Evolutionary conservation across 2,113 vertebrate genomes (phyloP).

Genomic region (Pygoscelis adeliae): DNA sequence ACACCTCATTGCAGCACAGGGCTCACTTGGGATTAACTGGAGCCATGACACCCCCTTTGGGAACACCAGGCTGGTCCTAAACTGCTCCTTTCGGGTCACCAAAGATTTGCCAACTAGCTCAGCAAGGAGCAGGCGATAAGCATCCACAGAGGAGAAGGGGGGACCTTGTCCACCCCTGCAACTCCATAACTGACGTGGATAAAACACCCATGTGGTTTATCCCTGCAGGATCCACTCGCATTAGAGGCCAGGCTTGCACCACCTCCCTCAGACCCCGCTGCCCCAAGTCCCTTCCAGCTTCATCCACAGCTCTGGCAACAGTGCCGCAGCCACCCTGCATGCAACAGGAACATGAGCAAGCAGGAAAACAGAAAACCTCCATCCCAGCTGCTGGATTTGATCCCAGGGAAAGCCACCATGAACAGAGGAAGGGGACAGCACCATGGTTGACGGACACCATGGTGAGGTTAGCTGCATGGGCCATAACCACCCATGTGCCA

Average conservation of each 20-base stretch:
- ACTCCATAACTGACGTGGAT: fast-evolving
- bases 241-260: not conserved
- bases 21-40: not conserved
- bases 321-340: fast-evolving
- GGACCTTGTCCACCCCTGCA: not conserved
- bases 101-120: not conserved
- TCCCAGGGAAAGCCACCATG: not conserved
- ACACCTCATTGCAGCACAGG: not conserved
- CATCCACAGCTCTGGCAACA: not conserved
- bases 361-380: not conserved
- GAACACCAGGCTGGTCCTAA: not conserved
- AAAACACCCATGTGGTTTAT: not conserved
- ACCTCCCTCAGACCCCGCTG: not conserved
- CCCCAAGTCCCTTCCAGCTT: not conserved
- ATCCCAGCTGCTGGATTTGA: not conserved
- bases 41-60: not conserved
- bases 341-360: fast-evolving
- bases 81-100: not conserved
- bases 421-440: not conserved
- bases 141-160: not conserved
- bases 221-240: not conserved
- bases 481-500: fast-evolving
- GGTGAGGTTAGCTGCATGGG: fast-evolving
- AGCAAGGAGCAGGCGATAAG: not conserved
- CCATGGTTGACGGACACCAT: fast-evolving